These are phyloP conservation scores for Mystacides longicornis DNA, from an alignment of 2,888 invertebrate species.

Conservation along the genomic window DNA sequence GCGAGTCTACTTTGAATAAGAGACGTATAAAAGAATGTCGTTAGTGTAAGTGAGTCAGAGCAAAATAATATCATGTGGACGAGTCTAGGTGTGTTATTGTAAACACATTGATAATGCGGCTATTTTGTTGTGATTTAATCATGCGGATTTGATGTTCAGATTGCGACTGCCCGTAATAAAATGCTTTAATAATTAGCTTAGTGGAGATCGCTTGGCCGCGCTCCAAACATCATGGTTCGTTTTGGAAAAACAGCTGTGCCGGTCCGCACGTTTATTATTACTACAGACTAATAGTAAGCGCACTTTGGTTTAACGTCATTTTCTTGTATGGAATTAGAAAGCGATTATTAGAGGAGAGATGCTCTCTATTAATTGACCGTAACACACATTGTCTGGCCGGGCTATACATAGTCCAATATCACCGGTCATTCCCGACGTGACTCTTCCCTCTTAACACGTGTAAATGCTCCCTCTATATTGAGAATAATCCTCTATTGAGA, in stretches of 20 bases:
- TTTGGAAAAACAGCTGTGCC: constrained; percentile 15
- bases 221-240: constrained; percentile 14
- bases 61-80: too few species aligned
- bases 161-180: constrained; percentile 20
- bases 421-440: too few species aligned
- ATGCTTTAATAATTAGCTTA: constrained; percentile 22
- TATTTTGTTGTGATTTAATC: constrained; percentile 6
- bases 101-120: background rate
- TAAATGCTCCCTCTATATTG: too few species aligned
- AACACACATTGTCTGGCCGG: background rate
- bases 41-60: too few species aligned
- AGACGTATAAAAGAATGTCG: too few species aligned
- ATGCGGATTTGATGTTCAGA: constrained; percentile 7
- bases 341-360: background rate
- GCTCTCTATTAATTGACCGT: background rate
- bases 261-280: constrained; percentile 2
- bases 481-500: too few species aligned
- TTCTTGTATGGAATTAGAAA: constrained; percentile 8
- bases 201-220: constrained; percentile 17
- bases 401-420: too few species aligned
- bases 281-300: background rate
- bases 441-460: too few species aligned
- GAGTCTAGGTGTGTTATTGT: too few species aligned
- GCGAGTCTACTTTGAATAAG: too few species aligned
- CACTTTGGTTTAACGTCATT: constrained; percentile 2